phyloP scores from a whole-genome alignment of 2,113 vertebrate genomes.

The Grus americana region DNA sequence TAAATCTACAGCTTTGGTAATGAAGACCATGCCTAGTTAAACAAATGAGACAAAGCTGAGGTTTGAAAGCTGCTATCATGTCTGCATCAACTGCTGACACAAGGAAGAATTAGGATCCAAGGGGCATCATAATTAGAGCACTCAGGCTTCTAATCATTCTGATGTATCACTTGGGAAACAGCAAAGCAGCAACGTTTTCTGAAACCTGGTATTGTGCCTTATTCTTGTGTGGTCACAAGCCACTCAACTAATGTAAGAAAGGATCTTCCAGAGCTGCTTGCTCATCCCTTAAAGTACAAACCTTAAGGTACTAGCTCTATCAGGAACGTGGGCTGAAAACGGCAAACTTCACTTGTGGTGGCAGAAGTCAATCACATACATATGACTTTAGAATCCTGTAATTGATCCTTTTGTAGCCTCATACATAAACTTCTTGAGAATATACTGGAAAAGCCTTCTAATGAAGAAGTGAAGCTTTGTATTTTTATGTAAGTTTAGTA shows the following conservation, averaged over 20 bases:
- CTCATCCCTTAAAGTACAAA: background rate
- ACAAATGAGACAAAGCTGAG: constrained; percentile 28
- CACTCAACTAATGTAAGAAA: background rate
- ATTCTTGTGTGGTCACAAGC: background rate
- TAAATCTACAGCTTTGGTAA: constrained; percentile 33
- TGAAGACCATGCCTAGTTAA: constrained; percentile 29
- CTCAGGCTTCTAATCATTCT: background rate
- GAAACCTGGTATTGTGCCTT: background rate
- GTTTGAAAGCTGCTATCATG: background rate
- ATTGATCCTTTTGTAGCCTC: background rate
- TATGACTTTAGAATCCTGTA: background rate
- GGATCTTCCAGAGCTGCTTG: background rate
- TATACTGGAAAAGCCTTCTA: background rate
- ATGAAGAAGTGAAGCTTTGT: background rate
- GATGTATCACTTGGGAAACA: background rate
- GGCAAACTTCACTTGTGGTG: background rate
- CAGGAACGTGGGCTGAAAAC: background rate
- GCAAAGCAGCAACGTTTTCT: background rate
- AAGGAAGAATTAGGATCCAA: background rate
- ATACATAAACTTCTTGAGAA: background rate
- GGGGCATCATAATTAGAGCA: background rate
- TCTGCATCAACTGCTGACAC: background rate
- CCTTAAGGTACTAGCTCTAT: background rate
- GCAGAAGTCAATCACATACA: background rate
- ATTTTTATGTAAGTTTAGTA: background rate